Conservation (phyloP, 1,140 invertebrate genomes). For the Heliothis virescens region DNA sequence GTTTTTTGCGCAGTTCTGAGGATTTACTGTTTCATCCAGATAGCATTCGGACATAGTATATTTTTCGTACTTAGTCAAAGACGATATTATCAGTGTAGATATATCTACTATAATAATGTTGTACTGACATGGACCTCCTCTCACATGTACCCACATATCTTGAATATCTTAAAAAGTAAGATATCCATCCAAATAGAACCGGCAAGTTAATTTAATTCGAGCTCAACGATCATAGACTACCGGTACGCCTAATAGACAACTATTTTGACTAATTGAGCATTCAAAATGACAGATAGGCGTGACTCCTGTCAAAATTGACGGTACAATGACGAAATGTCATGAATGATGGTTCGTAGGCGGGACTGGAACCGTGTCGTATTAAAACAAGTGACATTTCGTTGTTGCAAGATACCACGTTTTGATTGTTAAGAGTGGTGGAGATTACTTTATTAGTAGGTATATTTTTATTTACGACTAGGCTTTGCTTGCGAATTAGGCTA, state of each 20-base stretch:
- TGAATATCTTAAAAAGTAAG: too few relatives aligned
- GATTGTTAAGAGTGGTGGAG: conserved; percentile 15
- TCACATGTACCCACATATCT: too few relatives aligned
- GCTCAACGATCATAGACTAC: background rate
- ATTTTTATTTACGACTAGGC: background rate
- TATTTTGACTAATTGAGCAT: conserved; percentile 48
- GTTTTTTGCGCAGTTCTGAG: too few relatives aligned
- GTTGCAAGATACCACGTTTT: conserved; percentile 5
- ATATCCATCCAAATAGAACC: too few relatives aligned
- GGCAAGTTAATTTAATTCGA: background rate
- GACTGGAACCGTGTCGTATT: conserved; percentile 19
- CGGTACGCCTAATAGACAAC: conserved; percentile 2
- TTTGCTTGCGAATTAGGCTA: too few relatives aligned
- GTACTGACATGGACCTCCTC: too few relatives aligned
- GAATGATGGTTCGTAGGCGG: conserved; percentile 22
- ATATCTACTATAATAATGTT: too few relatives aligned
- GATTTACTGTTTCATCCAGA: too few relatives aligned
- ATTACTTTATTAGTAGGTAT: conserved; percentile 4
- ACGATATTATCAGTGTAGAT: too few relatives aligned
- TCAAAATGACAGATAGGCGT: conserved; percentile 49
- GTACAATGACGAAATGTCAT: conserved; percentile 41
- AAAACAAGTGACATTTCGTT: conserved; percentile 42
- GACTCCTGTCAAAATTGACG: conserved; percentile 49
- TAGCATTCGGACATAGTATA: too few relatives aligned
- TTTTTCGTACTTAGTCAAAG: too few relatives aligned